Conservation (phyloP, 2,797 vertebrate species). For the Thunnus albacares region DNA sequence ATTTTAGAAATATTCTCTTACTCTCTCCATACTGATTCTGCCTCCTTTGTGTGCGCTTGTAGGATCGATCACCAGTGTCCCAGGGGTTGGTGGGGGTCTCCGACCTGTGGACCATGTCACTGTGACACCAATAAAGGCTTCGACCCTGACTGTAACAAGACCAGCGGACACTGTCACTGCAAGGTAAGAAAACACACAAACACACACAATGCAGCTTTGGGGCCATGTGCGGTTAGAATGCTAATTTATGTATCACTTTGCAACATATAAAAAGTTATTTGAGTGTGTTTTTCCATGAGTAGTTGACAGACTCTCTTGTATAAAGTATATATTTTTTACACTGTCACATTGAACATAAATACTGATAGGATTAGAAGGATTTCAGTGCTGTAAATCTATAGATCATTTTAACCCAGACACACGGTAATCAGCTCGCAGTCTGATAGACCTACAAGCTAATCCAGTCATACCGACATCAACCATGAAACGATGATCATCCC, state of each 20-base stretch:
- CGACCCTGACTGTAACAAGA: conserved; percentile 98
- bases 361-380: conserved; percentile 7
- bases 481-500: conserved; percentile 17
- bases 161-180: conserved; percentile 95
- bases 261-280: no score
- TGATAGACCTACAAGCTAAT: conserved; percentile 32
- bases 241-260: background rate
- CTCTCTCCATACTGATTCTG: background rate
- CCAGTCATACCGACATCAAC: conserved; percentile 9
- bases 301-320: conserved; percentile 9
- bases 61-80: conserved; percentile 98
- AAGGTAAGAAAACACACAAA: conserved; percentile 87
- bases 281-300: no score
- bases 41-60: conserved; percentile 53
- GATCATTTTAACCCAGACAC: conserved; percentile 19
- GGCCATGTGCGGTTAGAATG: background rate
- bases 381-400: conserved; percentile 16
- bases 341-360: conserved; percentile 1
- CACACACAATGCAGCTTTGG: background rate
- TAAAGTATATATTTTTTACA: conserved; percentile 5
- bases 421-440: conserved; percentile 36
- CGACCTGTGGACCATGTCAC: conserved; percentile 96
- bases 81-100: conserved; percentile 97
- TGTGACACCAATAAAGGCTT: conserved; percentile 95
- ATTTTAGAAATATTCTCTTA: background rate